phyloP scores from a whole-genome alignment of 2,888 invertebrate species.

The Lycia hirtaria region DNA sequence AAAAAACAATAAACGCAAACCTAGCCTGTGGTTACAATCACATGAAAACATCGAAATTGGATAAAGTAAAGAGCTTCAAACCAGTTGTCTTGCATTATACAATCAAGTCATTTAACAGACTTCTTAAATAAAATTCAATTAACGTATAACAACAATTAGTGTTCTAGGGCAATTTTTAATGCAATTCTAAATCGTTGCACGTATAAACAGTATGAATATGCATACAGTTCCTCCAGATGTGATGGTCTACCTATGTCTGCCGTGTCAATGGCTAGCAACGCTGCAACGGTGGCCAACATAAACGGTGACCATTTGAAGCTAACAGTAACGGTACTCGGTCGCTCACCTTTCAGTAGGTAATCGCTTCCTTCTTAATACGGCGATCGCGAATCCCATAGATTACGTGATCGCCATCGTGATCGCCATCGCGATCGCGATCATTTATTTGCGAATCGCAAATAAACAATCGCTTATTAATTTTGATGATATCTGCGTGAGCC shows the following conservation, averaged over 20 bases:
- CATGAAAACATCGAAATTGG: too few species aligned
- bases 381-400: conserved; percentile 68
- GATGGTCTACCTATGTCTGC: conserved; percentile 59
- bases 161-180: conserved; percentile 22
- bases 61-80: too few species aligned
- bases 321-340: conserved; percentile 78
- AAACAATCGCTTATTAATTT: conserved; percentile 10
- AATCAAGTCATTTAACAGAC: too few species aligned
- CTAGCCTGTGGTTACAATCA: too few species aligned
- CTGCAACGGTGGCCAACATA: conserved; percentile 57
- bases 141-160: conserved; percentile 21
- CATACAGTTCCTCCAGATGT: conserved; percentile 63
- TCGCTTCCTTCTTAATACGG: conserved; percentile 80
- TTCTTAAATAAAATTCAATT: too few species aligned
- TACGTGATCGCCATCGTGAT: conserved; percentile 75
- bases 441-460: conserved; percentile 44
- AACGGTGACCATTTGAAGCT: conserved; percentile 60
- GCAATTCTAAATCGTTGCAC: conserved; percentile 48
- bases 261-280: conserved; percentile 45
- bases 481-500: conserved; percentile 12
- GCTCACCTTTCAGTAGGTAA: conserved; percentile 79
- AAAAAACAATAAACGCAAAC: too few species aligned
- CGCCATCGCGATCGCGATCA: too few species aligned
- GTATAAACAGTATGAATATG: conserved; percentile 64
- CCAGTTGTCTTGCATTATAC: too few species aligned